Conservation (phyloP, 2,797 vertebrate genomes). For the Lepilemur ruficaudatus region DNA sequence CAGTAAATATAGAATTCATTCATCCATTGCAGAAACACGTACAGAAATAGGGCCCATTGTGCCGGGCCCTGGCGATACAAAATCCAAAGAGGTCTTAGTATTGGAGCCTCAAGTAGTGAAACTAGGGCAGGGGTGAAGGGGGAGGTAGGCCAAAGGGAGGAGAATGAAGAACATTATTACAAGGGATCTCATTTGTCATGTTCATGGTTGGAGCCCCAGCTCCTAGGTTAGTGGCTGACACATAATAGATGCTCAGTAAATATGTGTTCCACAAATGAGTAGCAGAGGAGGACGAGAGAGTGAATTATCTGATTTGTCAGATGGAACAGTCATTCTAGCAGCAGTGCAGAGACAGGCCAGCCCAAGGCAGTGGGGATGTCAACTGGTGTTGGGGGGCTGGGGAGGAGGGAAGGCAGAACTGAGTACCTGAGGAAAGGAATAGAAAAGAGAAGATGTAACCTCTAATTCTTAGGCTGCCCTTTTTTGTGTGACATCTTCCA, state of each 20-base stretch:
- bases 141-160: not conserved
- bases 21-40: not conserved
- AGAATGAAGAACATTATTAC: not conserved
- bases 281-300: not conserved
- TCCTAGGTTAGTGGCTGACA: not conserved
- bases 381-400: rapidly evolving
- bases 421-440: not conserved
- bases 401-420: not conserved
- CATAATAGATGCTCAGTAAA: not conserved
- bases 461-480: not conserved
- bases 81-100: not conserved
- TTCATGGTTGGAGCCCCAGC: not conserved
- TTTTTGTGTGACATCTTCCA: not conserved
- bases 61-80: not conserved
- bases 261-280: not conserved
- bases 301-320: not conserved
- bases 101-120: not conserved
- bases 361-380: not conserved
- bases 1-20: not conserved
- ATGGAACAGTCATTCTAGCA: not conserved
- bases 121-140: not conserved
- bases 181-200: not conserved
- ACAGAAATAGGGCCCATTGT: not conserved
- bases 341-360: not conserved
- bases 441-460: not conserved